Conservation (phyloP, 2,888 invertebrate species). For the Apamea epomidion region DNA sequence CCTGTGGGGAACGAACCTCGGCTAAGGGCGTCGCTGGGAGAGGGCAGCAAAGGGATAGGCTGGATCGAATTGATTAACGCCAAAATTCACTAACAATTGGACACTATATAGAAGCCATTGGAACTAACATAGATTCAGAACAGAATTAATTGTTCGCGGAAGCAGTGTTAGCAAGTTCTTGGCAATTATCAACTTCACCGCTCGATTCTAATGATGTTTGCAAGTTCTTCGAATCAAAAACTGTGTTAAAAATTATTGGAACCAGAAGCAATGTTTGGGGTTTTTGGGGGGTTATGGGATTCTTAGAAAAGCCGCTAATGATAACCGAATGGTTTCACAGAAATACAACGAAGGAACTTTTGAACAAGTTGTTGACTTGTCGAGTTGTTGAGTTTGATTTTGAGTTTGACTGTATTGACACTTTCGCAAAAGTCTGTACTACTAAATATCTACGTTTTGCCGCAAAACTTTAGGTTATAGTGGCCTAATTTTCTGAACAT, state of each 20-base stretch:
- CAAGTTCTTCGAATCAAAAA: conserved; percentile 30
- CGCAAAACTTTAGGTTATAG: neutral
- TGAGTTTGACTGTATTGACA: neutral
- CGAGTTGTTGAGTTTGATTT: no score
- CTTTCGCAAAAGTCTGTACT: no score
- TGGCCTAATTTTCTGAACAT: neutral
- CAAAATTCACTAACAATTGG: conserved; percentile 11
- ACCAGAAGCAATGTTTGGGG: neutral
- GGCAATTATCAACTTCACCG: conserved; percentile 50
- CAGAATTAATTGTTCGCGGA: conserved; percentile 39
- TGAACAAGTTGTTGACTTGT: neutral
- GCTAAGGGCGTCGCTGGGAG: no score
- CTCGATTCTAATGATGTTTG: conserved; percentile 40
- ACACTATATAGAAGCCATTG: neutral
- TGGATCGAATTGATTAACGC: no score
- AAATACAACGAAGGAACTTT: conserved; percentile 2
- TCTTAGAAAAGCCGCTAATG: conserved; percentile 22
- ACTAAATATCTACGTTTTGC: neutral
- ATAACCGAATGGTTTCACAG: neutral
- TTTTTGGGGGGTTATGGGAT: neutral
- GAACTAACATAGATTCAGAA: conserved; percentile 2
- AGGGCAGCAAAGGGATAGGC: no score
- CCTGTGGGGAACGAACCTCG: no score
- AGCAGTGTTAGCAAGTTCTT: conserved; percentile 23
- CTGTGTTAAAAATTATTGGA: conserved; percentile 8